Evolutionary conservation across 2,797 vertebrate genomes (phyloP).

Genomic region (Callimico goeldii): DNA sequence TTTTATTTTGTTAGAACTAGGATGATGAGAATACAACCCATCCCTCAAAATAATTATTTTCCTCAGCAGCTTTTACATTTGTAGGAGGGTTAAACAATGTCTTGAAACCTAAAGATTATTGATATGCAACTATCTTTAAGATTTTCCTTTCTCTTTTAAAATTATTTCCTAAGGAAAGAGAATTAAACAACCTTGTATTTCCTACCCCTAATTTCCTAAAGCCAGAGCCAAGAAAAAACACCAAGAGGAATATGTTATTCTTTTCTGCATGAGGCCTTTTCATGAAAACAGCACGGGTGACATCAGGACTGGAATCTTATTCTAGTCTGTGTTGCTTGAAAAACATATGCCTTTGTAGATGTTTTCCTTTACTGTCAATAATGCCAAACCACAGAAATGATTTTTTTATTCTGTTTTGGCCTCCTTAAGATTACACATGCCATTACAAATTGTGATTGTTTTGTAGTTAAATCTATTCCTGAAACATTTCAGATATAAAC

Average conservation of each 20-base stretch:
- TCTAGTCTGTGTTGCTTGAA: background rate
- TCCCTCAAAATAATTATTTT: background rate
- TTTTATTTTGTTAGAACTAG: slow-evolving; percentile 26
- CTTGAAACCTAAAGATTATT: slow-evolving; percentile 12
- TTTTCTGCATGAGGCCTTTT: background rate
- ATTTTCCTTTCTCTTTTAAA: background rate
- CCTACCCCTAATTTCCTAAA: background rate
- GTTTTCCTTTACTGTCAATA: slow-evolving; percentile 37
- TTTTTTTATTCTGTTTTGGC: slow-evolving; percentile 4
- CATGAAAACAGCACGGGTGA: background rate
- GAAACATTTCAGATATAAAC: background rate
- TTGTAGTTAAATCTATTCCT: slow-evolving; percentile 24
- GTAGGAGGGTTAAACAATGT: background rate
- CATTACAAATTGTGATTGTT: slow-evolving; percentile 26
- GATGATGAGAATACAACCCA: background rate
- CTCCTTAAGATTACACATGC: background rate
- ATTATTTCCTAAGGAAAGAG: background rate
- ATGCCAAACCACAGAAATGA: background rate
- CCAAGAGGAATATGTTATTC: background rate
- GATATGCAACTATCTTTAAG: background rate
- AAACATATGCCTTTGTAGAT: background rate
- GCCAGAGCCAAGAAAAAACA: background rate
- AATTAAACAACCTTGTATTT: background rate
- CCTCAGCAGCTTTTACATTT: background rate
- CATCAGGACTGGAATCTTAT: background rate